phyloP scores from a whole-genome alignment of 2,113 vertebrate species.

The Lepus europaeus region DNA sequence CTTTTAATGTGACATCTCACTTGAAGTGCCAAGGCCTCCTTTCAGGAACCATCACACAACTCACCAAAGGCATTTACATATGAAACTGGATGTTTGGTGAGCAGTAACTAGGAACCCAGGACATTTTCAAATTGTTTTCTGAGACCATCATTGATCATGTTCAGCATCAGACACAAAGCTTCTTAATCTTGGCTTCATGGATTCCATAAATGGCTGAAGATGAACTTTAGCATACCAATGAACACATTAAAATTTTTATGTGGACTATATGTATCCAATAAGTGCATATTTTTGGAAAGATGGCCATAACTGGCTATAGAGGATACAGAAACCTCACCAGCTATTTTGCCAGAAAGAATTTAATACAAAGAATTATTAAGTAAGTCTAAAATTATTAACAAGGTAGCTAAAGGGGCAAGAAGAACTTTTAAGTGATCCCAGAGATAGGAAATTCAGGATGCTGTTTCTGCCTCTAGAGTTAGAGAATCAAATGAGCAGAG shows the following conservation, averaged over 20 bases:
- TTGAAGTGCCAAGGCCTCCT: slow-evolving; percentile 48
- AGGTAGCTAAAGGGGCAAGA: slow-evolving; percentile 35
- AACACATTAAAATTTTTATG: neutral
- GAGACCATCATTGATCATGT: neutral
- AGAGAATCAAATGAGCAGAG: neutral
- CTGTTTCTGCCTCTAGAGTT: neutral
- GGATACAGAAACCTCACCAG: neutral
- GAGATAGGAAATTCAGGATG: neutral
- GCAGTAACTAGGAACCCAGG: neutral
- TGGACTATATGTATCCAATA: neutral
- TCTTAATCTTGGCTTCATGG: neutral
- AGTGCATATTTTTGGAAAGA: slow-evolving; percentile 1
- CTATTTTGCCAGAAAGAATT: slow-evolving; percentile 40
- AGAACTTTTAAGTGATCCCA: slow-evolving; percentile 13
- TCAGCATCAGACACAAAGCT: neutral
- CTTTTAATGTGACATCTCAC: slow-evolving; percentile 46
- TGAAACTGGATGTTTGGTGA: neutral
- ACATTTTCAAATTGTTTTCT: neutral
- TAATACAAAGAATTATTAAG: slow-evolving; percentile 16
- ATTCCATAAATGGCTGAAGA: neutral
- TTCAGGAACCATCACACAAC: neutral
- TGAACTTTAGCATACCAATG: neutral
- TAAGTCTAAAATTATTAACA: slow-evolving; percentile 41
- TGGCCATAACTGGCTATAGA: neutral
- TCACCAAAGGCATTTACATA: neutral